Evolutionary conservation across 53 echinoderm and acorn worm species (phyloP).

Genomic region (Temnopleurus reevesii): DNA sequence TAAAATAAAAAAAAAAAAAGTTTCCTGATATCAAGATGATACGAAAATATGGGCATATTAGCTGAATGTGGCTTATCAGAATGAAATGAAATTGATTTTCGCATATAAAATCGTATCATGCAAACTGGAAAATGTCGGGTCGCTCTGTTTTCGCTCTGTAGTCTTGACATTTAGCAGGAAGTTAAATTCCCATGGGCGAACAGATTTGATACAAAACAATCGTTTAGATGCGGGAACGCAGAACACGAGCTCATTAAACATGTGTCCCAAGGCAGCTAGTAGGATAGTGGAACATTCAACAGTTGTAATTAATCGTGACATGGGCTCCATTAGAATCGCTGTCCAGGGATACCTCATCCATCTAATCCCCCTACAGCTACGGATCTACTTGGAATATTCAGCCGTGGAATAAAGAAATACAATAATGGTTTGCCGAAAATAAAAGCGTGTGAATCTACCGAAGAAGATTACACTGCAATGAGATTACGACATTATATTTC

Average conservation of each 20-base stretch:
- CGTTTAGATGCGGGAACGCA: neutral
- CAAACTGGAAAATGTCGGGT: no score
- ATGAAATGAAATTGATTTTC: no score
- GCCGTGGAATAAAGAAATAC: neutral
- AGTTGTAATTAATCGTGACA: constrained; percentile 18
- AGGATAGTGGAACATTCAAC: neutral
- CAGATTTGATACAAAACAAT: neutral
- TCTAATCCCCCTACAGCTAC: neutral
- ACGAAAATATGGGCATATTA: no score
- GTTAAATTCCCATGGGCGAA: neutral
- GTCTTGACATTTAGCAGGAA: no score
- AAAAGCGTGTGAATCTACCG: neutral
- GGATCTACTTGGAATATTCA: constrained; percentile 29
- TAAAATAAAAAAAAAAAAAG: no score
- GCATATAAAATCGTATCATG: no score
- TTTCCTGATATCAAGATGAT: no score
- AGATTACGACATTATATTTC: no score
- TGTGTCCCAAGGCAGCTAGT: neutral
- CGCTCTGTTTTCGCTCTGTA: no score
- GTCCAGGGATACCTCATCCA: neutral
- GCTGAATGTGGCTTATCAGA: no score
- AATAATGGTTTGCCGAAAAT: neutral
- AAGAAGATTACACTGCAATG: no score
- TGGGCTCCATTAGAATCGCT: constrained; percentile 3
- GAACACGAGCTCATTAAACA: constrained; percentile 23